phyloP scores from a whole-genome alignment of 1,140 invertebrate species.

The Physella acuta region DNA sequence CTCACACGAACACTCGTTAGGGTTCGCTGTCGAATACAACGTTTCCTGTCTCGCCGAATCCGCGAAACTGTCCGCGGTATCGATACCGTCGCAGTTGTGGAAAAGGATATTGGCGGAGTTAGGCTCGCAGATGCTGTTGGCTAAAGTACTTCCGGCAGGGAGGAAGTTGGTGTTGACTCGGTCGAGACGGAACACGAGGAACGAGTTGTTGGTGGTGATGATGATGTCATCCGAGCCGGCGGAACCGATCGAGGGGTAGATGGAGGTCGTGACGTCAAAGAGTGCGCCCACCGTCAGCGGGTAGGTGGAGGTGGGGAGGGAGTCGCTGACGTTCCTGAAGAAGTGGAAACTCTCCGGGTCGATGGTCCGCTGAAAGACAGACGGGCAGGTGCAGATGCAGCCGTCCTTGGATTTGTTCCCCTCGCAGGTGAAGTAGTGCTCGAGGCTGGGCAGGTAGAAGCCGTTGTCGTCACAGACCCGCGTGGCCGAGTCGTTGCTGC shows the following conservation, averaged over 20 bases:
- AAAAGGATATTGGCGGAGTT: not conserved
- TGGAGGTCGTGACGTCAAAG: slow-evolving; percentile 16
- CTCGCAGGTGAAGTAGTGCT: slow-evolving; percentile 29
- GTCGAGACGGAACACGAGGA: slow-evolving; percentile 25
- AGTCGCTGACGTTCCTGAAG: not conserved
- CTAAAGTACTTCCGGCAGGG: slow-evolving; percentile 20
- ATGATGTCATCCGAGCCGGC: slow-evolving; percentile 7
- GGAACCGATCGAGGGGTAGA: not conserved
- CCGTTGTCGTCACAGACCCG: slow-evolving; percentile 22
- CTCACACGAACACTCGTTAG: slow-evolving; percentile 1
- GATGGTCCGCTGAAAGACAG: slow-evolving; percentile 17
- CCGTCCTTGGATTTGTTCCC: slow-evolving; percentile 6
- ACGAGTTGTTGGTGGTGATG: slow-evolving; percentile 27
- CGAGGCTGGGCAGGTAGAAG: slow-evolving; percentile 30
- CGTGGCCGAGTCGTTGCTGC: slow-evolving; percentile 1
- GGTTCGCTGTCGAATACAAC: not conserved
- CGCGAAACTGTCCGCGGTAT: not conserved
- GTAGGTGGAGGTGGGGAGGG: not conserved
- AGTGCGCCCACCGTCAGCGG: not conserved
- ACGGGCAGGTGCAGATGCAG: slow-evolving; percentile 24
- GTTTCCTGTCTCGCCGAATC: not conserved
- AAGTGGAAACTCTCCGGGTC: slow-evolving; percentile 1
- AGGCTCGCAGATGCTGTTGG: slow-evolving; percentile 11
- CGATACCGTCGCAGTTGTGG: not conserved
- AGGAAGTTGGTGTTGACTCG: slow-evolving; percentile 11